Percentiles rank a stretch among this genome's conserved stretches.
Evolutionary conservation across 2,797 vertebrate genomes (phyloP).

Genomic region (Bovichtus variegatus): DNA sequence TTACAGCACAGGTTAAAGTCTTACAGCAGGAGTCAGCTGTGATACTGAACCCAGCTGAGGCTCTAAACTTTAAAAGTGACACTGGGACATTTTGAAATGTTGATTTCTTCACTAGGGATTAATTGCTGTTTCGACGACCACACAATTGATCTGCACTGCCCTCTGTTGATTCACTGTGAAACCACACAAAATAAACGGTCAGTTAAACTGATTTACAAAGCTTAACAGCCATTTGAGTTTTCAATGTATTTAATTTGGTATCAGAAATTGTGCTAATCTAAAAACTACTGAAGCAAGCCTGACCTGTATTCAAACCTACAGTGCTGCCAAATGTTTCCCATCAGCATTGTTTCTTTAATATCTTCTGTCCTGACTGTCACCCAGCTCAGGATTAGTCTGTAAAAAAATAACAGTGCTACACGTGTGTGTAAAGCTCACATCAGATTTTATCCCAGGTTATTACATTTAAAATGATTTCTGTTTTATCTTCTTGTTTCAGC

Average conservation of each 20-base stretch:
- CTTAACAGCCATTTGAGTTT: background rate
- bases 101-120: background rate
- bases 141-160: conserved; percentile 1
- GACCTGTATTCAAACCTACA: background rate
- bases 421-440: background rate
- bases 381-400: background rate
- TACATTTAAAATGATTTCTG: background rate
- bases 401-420: background rate
- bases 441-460: background rate
- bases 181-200: background rate
- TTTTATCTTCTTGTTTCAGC: background rate
- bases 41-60: background rate
- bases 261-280: background rate
- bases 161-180: conserved; percentile 23
- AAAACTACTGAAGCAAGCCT: background rate
- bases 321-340: background rate
- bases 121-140: background rate
- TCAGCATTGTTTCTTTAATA: background rate
- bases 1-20: background rate
- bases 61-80: conserved; percentile 2
- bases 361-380: background rate
- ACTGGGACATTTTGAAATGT: conserved; percentile 53
- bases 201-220: background rate
- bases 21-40: conserved; percentile 9
- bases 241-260: background rate